A percentile compares a stretch with the other conserved stretches of the same genome.
phyloP scores from a whole-genome alignment of 2,113 vertebrate species.

The Lathamus discolor region DNA sequence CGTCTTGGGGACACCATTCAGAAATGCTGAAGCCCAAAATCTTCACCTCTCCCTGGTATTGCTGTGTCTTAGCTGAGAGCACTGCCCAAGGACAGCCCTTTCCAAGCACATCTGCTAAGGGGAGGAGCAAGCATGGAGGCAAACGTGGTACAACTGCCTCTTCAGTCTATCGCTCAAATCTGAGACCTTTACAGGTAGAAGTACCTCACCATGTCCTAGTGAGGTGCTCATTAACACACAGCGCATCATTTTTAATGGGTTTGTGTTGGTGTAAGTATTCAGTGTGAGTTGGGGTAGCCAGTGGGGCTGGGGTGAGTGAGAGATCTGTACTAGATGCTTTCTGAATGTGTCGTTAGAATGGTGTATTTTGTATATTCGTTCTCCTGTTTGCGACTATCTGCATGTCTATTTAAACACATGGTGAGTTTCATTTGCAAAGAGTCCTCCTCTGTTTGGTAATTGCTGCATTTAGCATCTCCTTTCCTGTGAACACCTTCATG shows the following conservation, averaged over 20 bases:
- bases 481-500: background rate
- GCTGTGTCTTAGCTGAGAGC: background rate
- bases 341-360: background rate
- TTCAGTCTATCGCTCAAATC: background rate
- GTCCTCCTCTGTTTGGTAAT: background rate
- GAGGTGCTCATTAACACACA: background rate
- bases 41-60: background rate
- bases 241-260: background rate
- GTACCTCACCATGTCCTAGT: rapidly evolving
- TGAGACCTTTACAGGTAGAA: rapidly evolving
- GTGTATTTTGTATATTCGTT: rapidly evolving
- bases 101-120: background rate
- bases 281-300: background rate
- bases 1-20: background rate
- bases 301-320: background rate
- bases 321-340: background rate
- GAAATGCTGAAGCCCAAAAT: background rate
- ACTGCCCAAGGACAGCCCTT: background rate
- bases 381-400: background rate
- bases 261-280: background rate
- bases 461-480: background rate
- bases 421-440: background rate
- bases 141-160: rapidly evolving
- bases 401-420: rapidly evolving
- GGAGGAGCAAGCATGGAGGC: background rate